A percentile compares a stretch with the other conserved stretches of the same genome.
Conservation (phyloP, 2,888 invertebrate species). For the Pasiphila rectangulata region DNA sequence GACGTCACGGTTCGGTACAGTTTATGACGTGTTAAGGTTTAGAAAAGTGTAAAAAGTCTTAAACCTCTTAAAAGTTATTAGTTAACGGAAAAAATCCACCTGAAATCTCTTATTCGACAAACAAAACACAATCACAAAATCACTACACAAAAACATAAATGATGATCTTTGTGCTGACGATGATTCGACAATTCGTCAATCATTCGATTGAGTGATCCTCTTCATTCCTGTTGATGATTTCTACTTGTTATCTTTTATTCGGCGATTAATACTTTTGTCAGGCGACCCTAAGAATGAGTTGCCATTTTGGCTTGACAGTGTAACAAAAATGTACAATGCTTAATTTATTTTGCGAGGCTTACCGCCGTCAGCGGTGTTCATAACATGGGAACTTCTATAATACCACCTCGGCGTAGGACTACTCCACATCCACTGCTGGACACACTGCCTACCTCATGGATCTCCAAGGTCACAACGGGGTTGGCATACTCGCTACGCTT, state of each 20-base stretch:
- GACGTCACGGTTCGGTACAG: no score
- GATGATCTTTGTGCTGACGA: constrained; percentile 31
- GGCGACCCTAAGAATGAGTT: constrained; percentile 40
- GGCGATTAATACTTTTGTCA: constrained; percentile 47
- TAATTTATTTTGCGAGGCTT: not conserved
- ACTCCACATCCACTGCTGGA: no score
- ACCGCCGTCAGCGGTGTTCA: no score
- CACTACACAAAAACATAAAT: constrained; percentile 31
- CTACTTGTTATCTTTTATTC: constrained; percentile 54
- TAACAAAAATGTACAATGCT: not conserved
- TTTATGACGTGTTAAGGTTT: no score
- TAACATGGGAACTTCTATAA: no score
- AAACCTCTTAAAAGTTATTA: no score
- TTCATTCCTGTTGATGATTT: constrained; percentile 49
- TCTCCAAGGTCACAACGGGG: no score
- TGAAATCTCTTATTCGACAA: not conserved
- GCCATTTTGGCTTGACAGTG: constrained; percentile 22
- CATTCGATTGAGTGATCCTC: constrained; percentile 41
- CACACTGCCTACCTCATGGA: no score
- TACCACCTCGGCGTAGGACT: no score
- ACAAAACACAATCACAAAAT: constrained; percentile 18
- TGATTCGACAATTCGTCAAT: constrained; percentile 48
- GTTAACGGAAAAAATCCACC: no score
- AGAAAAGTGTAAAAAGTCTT: no score
- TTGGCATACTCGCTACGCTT: no score